Evolutionary conservation across 2,797 vertebrate species (phyloP), one percentile per base, ranked within the genome.

Genomic region (Falco biarmicus): DNA sequence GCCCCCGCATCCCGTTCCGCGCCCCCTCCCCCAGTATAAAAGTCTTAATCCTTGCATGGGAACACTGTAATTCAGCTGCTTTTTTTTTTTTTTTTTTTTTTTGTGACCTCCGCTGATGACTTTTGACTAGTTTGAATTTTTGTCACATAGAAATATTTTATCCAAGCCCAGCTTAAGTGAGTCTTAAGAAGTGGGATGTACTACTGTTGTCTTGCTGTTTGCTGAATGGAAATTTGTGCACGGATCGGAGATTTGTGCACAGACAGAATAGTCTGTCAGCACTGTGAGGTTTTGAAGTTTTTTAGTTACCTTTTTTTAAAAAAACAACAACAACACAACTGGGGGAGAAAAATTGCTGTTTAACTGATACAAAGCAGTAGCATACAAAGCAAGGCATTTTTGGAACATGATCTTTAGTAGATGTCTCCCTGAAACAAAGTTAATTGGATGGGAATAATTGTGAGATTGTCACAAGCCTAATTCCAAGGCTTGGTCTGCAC

Each of bases 391-490:
- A 18, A 48, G 53, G 13, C 32, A 3, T 43, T 66, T 43, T 43
- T 16, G 66, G 61, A 39, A 26, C 4, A 3, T 43, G 26, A 4
- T 15, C 5, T 66, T n/a, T n/a, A 18, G 53, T 43, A 54, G 22
- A 10, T 26, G 17, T 50, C 17, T 61, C 9, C 32, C 17, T 32
- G 51, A 32, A 51, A 56, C 37, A 13, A 57, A 47, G n/a, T 24
- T 24, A 50, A 31, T 34, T 16, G 37, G 10, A 11, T 29, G 39
- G 32, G 41, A 57, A 53, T 64, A 59, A 8, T 14, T 18, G 48
- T 20, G 39, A 24, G 22, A 13, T 29, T 37, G 59, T 61, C 60
- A 9, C 0, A 3, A 26, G 57, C 47, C 13, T 14, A 1, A 2
- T 48, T 13, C 32, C 3, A 34, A 53, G 61, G 28, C 61, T 37